phyloP scores from a whole-genome alignment of 2,888 invertebrate genomes.

The Tenthredo mesomela region DNA sequence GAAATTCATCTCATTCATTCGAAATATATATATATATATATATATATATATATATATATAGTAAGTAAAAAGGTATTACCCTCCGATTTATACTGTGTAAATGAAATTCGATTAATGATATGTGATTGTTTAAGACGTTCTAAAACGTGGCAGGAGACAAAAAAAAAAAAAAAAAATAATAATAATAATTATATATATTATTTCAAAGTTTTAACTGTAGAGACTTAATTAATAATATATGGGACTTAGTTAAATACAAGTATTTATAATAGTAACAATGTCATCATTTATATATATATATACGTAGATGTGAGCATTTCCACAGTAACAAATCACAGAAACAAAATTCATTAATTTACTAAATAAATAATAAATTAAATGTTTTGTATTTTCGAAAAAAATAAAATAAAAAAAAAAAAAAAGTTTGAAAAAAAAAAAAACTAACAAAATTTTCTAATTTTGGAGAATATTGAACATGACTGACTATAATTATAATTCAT shows the following conservation, averaged over 20 bases:
- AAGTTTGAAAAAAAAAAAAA: too few relatives aligned
- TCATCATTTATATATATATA: constrained; percentile 36
- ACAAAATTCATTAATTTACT: background rate
- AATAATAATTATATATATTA: constrained; percentile 4
- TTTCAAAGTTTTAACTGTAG: constrained; percentile 11
- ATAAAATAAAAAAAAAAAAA: background rate
- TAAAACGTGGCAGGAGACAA: constrained; percentile 18
- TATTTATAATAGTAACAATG: constrained; percentile 30
- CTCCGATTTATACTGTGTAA: constrained; percentile 7
- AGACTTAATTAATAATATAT: constrained; percentile 22
- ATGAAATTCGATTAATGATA: constrained; percentile 20
- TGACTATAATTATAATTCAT: constrained; percentile 48
- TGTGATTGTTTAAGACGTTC: constrained; percentile 14
- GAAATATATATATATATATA: too few relatives aligned
- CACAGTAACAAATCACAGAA: constrained; percentile 1
- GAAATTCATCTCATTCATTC: constrained; percentile 12
- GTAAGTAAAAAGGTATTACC: background rate
- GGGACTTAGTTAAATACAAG: constrained; percentile 30
- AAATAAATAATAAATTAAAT: background rate
- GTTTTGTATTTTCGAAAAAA: background rate
- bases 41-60: too few relatives aligned
- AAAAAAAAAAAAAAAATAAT: too few relatives aligned
- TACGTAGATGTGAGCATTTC: constrained; percentile 44
- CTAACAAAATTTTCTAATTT: constrained; percentile 2
- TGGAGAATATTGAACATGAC: constrained; percentile 43